Percentiles rank a stretch among this genome's conserved stretches.
phyloP scores from a whole-genome alignment of 2,797 vertebrate genomes.

The Darevskia mixta region DNA sequence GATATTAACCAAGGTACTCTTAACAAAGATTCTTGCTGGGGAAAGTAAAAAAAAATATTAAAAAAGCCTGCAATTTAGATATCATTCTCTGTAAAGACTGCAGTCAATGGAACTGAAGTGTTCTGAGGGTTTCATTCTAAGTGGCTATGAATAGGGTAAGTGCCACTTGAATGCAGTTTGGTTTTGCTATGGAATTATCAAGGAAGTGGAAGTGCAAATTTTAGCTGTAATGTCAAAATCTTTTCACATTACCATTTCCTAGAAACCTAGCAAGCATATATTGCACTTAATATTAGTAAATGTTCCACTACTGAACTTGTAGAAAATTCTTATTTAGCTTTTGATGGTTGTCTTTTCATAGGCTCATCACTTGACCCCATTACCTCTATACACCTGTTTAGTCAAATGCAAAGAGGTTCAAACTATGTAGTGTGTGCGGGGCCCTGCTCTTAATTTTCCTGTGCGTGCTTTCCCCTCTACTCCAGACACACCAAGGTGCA shows the following conservation, averaged over 20 bases:
- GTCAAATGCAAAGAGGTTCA: too few relatives aligned
- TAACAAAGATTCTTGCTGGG: background rate
- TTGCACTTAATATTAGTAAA: background rate
- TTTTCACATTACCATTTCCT: constrained; percentile 12
- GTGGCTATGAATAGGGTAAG: background rate
- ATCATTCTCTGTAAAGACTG: background rate
- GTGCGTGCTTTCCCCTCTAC: too few relatives aligned
- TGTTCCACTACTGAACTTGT: too few relatives aligned
- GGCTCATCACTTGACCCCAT: background rate
- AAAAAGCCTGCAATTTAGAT: background rate
- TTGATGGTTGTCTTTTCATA: background rate
- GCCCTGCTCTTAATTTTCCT: too few relatives aligned
- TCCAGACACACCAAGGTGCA: too few relatives aligned
- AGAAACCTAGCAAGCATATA: background rate
- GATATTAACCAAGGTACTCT: background rate
- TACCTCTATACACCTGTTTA: too few relatives aligned
- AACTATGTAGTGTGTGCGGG: too few relatives aligned
- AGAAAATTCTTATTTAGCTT: background rate
- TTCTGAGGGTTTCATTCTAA: background rate
- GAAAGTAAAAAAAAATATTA: background rate
- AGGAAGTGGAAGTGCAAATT: background rate
- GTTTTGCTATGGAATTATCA: constrained; percentile 5
- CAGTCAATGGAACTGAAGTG: constrained; percentile 7
- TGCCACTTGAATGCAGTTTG: background rate
- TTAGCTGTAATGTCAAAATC: background rate